Conservation (phyloP, 2,888 invertebrate species). For the Erebia epiphron region DNA sequence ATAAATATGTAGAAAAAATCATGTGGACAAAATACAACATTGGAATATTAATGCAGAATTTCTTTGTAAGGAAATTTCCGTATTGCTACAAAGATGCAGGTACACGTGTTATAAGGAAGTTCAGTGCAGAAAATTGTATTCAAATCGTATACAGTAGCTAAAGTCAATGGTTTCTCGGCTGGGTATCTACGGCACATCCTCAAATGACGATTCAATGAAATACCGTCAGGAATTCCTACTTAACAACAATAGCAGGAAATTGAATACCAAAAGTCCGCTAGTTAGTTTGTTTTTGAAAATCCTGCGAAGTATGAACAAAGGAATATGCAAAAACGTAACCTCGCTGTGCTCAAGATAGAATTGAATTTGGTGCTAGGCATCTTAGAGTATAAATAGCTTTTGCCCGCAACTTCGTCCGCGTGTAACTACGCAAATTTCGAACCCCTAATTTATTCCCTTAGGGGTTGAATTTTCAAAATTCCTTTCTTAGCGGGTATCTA, state of each 20-base stretch:
- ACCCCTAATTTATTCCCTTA: too few species aligned
- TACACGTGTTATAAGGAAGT: neutral
- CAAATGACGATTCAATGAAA: constrained; percentile 1
- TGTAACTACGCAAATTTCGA: too few species aligned
- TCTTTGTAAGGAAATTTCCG: neutral
- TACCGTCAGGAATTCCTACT: constrained; percentile 4
- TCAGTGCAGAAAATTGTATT: neutral
- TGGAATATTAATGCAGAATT: neutral
- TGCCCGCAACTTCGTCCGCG: too few species aligned
- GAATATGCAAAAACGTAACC: too few species aligned
- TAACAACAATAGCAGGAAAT: constrained; percentile 8
- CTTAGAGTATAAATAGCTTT: too few species aligned
- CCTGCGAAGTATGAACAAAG: neutral
- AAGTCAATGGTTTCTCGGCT: constrained; percentile 6
- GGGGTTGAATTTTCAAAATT: too few species aligned
- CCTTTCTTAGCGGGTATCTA: too few species aligned
- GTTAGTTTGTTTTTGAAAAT: neutral
- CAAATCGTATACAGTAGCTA: constrained; percentile 6
- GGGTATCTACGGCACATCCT: neutral
- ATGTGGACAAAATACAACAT: neutral
- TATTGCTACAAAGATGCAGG: neutral
- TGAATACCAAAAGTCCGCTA: neutral
- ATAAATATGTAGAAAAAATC: neutral
- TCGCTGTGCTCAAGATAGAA: too few species aligned
- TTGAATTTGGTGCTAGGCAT: too few species aligned